phyloP scores from a whole-genome alignment of 2,888 invertebrate genomes.

The Erynnis tages region DNA sequence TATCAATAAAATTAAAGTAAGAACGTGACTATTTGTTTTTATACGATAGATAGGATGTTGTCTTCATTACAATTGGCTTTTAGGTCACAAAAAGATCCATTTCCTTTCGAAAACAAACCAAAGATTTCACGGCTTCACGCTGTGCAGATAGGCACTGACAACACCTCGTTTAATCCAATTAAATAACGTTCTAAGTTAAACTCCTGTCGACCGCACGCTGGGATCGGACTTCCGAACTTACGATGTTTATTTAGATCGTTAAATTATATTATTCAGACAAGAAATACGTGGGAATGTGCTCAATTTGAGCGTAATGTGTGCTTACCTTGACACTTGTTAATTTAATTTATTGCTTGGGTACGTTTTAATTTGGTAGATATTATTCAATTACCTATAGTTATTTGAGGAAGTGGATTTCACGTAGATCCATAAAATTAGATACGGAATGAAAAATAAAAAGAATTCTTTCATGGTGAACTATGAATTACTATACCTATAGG shows the following conservation, averaged over 20 bases:
- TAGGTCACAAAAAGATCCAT: no score
- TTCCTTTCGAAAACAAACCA: background rate
- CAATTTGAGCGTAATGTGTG: constrained; percentile 42
- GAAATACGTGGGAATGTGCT: constrained; percentile 54
- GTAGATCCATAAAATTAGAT: no score
- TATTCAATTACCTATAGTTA: no score
- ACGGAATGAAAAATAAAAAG: no score
- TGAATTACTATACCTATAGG: no score
- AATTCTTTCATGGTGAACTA: no score
- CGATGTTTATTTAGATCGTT: constrained; percentile 9
- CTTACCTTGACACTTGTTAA: constrained; percentile 1
- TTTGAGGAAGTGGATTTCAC: no score
- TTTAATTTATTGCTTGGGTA: constrained; percentile 18
- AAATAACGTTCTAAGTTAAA: constrained; percentile 28
- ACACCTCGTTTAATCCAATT: constrained; percentile 49
- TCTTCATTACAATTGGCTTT: no score
- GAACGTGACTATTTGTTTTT: no score
- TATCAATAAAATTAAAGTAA: no score
- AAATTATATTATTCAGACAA: background rate
- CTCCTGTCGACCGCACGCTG: constrained; percentile 35
- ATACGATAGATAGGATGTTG: no score
- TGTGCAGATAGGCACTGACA: constrained; percentile 38
- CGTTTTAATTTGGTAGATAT: no score
- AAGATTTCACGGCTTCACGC: constrained; percentile 46
- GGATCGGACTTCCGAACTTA: constrained; percentile 51